Percentiles rank a stretch among this genome's conserved stretches.
Evolutionary conservation across 2,113 vertebrate genomes (phyloP).

Genomic region (Nyctibius bracteatus): DNA sequence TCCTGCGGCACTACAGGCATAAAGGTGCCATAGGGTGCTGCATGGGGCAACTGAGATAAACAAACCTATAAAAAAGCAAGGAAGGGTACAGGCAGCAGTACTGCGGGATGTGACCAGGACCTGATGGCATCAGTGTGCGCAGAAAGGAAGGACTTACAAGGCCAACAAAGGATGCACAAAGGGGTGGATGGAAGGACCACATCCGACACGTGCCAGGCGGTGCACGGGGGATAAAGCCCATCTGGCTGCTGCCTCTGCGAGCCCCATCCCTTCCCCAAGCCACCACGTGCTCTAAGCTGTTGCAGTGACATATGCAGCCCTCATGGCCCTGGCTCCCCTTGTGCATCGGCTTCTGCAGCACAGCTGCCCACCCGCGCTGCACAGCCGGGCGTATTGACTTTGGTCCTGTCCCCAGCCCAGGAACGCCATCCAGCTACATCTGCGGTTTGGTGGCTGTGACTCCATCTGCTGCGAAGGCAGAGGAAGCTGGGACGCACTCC

Average conservation of each 20-base stretch:
- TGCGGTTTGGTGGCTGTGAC: neutral
- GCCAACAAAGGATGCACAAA: neutral
- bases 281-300: neutral
- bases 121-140: fast-evolving
- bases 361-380: neutral
- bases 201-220: fast-evolving
- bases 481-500: neutral
- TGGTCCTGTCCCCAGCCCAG: neutral
- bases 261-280: neutral
- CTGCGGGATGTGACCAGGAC: fast-evolving
- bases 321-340: neutral
- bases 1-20: neutral
- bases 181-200: neutral
- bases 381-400: neutral
- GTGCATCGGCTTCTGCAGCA: neutral
- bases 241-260: neutral
- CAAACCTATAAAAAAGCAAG: neutral
- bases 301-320: neutral
- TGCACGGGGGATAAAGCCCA: neutral
- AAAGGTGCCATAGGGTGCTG: neutral
- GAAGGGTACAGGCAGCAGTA: neutral
- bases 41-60: neutral
- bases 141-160: neutral
- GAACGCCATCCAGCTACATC: neutral
- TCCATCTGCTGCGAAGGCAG: neutral